Evolutionary conservation across 2,888 invertebrate species (phyloP).

Genomic region (Scaptodrosophila latifasciaeformis): DNA sequence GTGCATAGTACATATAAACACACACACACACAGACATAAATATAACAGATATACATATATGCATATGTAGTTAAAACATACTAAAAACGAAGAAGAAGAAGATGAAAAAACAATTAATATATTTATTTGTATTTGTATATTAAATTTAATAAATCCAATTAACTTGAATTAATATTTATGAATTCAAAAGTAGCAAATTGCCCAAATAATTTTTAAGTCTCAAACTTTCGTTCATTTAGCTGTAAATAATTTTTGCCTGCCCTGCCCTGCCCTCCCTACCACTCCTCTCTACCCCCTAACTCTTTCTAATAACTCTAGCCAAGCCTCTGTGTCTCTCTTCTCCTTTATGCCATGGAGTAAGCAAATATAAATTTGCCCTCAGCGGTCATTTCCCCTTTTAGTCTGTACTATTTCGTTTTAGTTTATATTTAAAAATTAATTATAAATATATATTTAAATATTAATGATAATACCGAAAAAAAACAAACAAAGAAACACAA

Average conservation of each 20-base stretch:
- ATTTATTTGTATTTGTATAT: slow-evolving; percentile 72
- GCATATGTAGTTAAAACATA: no score
- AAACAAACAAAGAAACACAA: slow-evolving; percentile 30
- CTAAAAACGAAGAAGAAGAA: no score
- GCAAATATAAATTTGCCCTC: no score
- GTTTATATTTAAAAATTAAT: slow-evolving; percentile 47
- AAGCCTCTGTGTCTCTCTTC: no score
- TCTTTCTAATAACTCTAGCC: no score
- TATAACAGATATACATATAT: slow-evolving; percentile 31
- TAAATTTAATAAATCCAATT: slow-evolving; percentile 29
- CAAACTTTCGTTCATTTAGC: slow-evolving; percentile 44
- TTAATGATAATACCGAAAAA: slow-evolving; percentile 29
- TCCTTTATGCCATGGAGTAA: no score
- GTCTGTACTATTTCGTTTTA: slow-evolving; percentile 44
- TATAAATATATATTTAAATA: slow-evolving; percentile 52
- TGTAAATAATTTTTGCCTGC: slow-evolving; percentile 59
- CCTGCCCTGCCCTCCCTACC: no score
- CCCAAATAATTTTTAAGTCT: slow-evolving; percentile 28
- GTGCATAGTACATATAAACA: slow-evolving; percentile 15
- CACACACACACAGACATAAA: slow-evolving; percentile 21
- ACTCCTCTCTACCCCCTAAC: no score
- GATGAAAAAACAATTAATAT: slow-evolving; percentile 45
- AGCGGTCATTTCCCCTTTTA: no score
- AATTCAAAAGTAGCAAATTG: slow-evolving; percentile 49
- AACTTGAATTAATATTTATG: slow-evolving; percentile 4